Evolutionary conservation across 2,888 invertebrate species (phyloP), one percentile per base, ranked within the genome.

Genomic region (Dryomyza anilis): DNA sequence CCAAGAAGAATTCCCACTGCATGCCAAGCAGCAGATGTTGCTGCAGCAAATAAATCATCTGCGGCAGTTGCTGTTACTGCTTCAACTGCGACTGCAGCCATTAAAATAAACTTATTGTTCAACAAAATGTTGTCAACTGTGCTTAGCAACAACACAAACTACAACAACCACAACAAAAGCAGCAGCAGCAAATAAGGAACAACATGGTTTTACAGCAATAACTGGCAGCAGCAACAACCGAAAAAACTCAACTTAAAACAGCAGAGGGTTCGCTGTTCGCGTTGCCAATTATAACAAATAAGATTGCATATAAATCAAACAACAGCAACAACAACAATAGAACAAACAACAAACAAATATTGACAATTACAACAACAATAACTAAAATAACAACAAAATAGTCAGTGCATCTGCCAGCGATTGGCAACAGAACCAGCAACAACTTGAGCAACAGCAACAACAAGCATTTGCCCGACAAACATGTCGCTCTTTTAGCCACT

Each of bases 201-300:
- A 25, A 48, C 21, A 23, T 12, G 21, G 12, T 7, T 3, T 19
- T 7, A 46, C 46, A 48, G 12, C 48, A 48, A 23, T 19, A 48
- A 48, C 16, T n/a, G 7, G 23, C 48, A 14, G 27, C 48, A 21
- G 33, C n/a, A 27, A 43, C 6, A 23, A 57, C 33, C 21, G 23
- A 33, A 25, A 23, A 59, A 45, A 27, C 14, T 21, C n/a, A n/a
- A n/a, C n/a, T n/a, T n/a, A n/a, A n/a, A n/a, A 48, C 27, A 12
- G 61, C 19, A 61, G 48, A 33, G 53, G 67, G 25, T 36, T 30
- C 45, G 63, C 63, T 56, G 63, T 52, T 48, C 53, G 29, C 57
- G 52, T 7, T 19, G 48, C 67, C 66, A 66, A 59, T 67, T 70
- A 66, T 69, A 65, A 61, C 27, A 57, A 65, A 39, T 56, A 30